Evolutionary conservation across 1,140 invertebrate species (phyloP).

Genomic region (Atta cephalotes): DNA sequence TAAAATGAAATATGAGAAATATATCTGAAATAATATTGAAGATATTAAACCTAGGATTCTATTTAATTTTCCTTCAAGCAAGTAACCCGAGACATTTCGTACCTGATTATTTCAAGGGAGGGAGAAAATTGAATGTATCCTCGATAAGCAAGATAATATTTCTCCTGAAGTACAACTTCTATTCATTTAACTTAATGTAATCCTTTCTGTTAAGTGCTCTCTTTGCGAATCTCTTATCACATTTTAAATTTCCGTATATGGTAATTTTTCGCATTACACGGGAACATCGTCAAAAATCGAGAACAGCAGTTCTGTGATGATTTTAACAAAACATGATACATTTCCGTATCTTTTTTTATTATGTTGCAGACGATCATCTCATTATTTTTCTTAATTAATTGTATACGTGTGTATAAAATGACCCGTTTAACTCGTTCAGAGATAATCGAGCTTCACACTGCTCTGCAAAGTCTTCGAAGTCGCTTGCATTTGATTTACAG

Average conservation of each 20-base stretch:
- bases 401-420: not conserved
- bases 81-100: slow-evolving; percentile 69
- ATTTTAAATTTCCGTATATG: not conserved
- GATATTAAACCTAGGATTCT: slow-evolving; percentile 60
- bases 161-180: slow-evolving; percentile 12
- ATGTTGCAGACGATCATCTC: not conserved
- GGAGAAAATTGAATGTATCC: not conserved
- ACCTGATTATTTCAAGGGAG: slow-evolving; percentile 35
- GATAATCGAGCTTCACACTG: slow-evolving; percentile 28
- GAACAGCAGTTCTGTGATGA: not conserved
- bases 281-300: not conserved
- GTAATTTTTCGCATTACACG: not conserved
- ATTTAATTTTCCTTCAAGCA: slow-evolving; percentile 67
- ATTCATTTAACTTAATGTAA: slow-evolving; percentile 3
- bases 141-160: slow-evolving; percentile 41
- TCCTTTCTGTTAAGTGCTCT: not conserved
- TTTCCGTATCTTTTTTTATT: not conserved
- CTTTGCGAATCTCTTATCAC: not conserved
- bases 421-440: slow-evolving; percentile 10
- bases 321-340: not conserved
- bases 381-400: not conserved
- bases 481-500: slow-evolving; percentile 68
- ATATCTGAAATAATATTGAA: slow-evolving; percentile 49
- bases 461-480: slow-evolving; percentile 56
- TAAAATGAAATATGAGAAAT: slow-evolving; percentile 64